phyloP scores from a whole-genome alignment of 2,113 vertebrate species.

The Typhlomys cinereus region DNA sequence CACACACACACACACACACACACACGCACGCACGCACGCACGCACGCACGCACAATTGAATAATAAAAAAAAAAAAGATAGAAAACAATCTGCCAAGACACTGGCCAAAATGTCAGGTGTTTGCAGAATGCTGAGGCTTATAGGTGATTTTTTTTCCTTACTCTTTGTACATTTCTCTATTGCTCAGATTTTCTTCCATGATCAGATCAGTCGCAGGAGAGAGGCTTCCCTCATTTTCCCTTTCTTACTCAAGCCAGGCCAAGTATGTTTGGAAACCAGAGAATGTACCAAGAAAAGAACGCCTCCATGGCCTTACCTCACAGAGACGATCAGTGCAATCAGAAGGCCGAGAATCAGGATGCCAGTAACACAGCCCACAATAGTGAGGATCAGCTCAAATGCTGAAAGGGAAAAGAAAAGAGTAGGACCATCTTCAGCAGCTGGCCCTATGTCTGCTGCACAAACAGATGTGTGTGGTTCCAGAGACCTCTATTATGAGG shows the following conservation, averaged over 20 bases:
- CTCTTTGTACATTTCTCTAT: not conserved
- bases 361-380: conserved; percentile 77
- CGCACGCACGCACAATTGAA: too few species aligned
- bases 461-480: accelerated
- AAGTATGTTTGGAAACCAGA: not conserved
- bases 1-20: too few species aligned
- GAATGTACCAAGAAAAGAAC: too few species aligned
- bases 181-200: not conserved
- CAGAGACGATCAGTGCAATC: not conserved
- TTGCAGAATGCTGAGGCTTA: not conserved
- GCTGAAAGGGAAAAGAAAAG: conserved; percentile 71
- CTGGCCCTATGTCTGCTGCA: not conserved
- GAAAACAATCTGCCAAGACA: too few species aligned
- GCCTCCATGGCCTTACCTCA: conserved; percentile 57
- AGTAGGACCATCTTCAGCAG: not conserved
- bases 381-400: conserved; percentile 82
- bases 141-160: not conserved
- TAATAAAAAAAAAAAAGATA: too few species aligned
- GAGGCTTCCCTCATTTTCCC: not conserved
- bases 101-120: not conserved
- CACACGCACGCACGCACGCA: too few species aligned
- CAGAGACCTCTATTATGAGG: not conserved
- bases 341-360: conserved; percentile 64
- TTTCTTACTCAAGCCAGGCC: not conserved
- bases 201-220: not conserved